These are phyloP conservation scores for Antheraea yamamai DNA, from an alignment of 2,888 invertebrate species.

Conservation along the genomic window DNA sequence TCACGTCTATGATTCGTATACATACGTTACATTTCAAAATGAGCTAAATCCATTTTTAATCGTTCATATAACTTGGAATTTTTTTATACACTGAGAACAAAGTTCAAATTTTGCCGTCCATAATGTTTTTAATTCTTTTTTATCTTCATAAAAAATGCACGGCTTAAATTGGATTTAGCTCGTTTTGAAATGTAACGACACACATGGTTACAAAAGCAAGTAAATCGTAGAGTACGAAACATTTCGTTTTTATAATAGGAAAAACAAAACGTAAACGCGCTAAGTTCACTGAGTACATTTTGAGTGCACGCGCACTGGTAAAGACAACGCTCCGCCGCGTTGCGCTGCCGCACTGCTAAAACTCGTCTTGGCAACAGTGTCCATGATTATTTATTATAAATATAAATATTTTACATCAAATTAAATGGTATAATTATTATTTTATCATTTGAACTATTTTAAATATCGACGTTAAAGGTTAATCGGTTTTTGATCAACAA, in stretches of 20 bases:
- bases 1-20: too few relatives aligned
- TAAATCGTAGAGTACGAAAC: background rate
- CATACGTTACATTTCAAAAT: too few relatives aligned
- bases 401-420: background rate
- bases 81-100: too few relatives aligned
- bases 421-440: conserved; percentile 1
- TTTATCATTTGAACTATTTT: background rate
- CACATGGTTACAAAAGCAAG: background rate
- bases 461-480: background rate
- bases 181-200: too few relatives aligned
- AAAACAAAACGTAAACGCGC: conserved; percentile 3
- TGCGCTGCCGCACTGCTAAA: background rate
- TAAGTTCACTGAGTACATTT: conserved; percentile 21
- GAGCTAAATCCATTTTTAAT: too few relatives aligned
- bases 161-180: too few relatives aligned
- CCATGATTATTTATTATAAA: background rate
- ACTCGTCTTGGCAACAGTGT: background rate
- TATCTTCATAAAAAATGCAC: too few relatives aligned
- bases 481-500: background rate
- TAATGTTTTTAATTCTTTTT: too few relatives aligned
- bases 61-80: too few relatives aligned
- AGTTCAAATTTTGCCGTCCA: too few relatives aligned
- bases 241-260: background rate
- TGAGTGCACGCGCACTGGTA: conserved; percentile 27
- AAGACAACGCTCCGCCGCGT: background rate